Evolutionary conservation across 30 jellyfish, hydroid and myxozoan genomes (phyloP).

Genomic region (Turritopsis dohrnii): DNA sequence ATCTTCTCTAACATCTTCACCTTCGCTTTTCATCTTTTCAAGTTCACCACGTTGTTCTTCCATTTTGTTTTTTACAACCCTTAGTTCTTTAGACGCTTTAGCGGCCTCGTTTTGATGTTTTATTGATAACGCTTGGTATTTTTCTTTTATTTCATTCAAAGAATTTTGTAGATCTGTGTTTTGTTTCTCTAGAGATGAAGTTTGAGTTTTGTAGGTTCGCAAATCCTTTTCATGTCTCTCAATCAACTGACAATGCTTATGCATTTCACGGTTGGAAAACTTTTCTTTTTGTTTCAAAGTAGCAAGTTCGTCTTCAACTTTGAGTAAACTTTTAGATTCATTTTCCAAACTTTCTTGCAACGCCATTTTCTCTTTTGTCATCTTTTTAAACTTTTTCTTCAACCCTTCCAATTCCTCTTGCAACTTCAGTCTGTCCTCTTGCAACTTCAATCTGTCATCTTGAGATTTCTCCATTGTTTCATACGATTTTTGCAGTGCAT

Average conservation of each 20-base stretch:
- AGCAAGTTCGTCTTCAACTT: neutral
- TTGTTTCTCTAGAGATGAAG: neutral
- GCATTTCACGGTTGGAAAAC: neutral
- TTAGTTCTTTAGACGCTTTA: constrained; percentile 1
- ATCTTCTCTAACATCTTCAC: neutral
- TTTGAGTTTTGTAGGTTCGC: neutral
- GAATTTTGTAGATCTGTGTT: neutral
- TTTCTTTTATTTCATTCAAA: neutral
- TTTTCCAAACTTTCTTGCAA: constrained; percentile 3
- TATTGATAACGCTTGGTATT: neutral
- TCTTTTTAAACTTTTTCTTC: neutral
- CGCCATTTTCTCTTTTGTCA: neutral
- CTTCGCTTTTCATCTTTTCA: constrained; percentile 6
- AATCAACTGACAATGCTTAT: neutral
- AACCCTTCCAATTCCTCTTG: neutral
- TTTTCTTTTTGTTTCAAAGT: constrained; percentile 1
- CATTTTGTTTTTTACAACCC: neutral
- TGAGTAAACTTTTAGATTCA: neutral
- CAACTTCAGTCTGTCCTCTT: no score
- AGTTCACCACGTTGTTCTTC: neutral
- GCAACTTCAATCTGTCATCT: neutral
- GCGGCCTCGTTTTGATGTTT: constrained; percentile 5
- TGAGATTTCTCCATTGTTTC: neutral
- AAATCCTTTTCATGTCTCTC: neutral
- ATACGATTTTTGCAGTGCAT: neutral